These are phyloP conservation scores for Mugil cephalus DNA, from an alignment of 2,113 vertebrate species.

Conservation along the genomic window DNA sequence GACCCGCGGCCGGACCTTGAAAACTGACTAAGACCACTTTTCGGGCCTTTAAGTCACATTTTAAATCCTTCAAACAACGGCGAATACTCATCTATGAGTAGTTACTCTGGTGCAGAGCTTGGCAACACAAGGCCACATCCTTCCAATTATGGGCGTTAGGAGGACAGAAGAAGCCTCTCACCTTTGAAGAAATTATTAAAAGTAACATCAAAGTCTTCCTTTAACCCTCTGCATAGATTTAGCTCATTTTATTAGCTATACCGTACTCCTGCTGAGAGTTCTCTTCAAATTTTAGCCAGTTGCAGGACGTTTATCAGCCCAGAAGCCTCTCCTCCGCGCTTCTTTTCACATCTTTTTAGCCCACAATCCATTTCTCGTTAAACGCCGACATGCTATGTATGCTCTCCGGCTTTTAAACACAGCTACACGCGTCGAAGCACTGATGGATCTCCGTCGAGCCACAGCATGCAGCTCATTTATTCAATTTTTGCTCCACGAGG, in stretches of 20 bases:
- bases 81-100: neutral
- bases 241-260: slow-evolving; percentile 7
- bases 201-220: neutral
- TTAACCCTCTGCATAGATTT: neutral
- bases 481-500: slow-evolving; percentile 20
- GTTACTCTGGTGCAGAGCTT: neutral
- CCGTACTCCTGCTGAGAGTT: slow-evolving; percentile 8
- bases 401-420: slow-evolving; percentile 5
- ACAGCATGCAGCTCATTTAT: slow-evolving; percentile 23
- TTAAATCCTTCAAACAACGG: slow-evolving; percentile 23
- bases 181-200: neutral
- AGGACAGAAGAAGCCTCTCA: slow-evolving; percentile 6
- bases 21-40: slow-evolving; percentile 35
- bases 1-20: slow-evolving; percentile 54
- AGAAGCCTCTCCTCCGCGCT: neutral
- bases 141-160: neutral
- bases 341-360: neutral
- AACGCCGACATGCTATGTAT: neutral
- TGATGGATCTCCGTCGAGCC: slow-evolving; percentile 1
- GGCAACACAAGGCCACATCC: neutral
- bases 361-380: neutral
- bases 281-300: neutral
- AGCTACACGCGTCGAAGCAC: neutral
- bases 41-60: neutral
- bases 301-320: slow-evolving; percentile 12